Evolutionary conservation across 2,113 vertebrate genomes (phyloP).

Genomic region (Tupaia chinensis): DNA sequence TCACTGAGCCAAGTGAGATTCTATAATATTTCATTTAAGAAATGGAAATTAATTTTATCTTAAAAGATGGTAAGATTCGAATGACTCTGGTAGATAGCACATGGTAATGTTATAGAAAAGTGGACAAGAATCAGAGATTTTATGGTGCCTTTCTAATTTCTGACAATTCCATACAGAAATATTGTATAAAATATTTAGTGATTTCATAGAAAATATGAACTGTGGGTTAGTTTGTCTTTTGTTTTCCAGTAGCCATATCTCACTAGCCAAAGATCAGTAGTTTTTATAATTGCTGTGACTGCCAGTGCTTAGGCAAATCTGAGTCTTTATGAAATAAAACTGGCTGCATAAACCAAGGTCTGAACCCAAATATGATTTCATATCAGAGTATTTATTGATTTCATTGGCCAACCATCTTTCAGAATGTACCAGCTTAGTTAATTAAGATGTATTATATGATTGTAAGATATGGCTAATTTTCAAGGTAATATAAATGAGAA

Average conservation of each 20-base stretch:
- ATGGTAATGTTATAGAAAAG: conserved; percentile 9
- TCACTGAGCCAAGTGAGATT: conserved; percentile 41
- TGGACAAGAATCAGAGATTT: conserved; percentile 2
- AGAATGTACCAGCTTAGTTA: neutral
- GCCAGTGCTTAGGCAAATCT: neutral
- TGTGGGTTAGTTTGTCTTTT: neutral
- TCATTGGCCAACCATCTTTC: conserved; percentile 7
- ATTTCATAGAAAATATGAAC: conserved; percentile 17
- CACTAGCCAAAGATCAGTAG: neutral
- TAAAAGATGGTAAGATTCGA: conserved; percentile 44
- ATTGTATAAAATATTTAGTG: neutral
- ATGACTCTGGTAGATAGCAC: neutral
- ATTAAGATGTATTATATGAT: neutral
- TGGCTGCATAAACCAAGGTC: neutral
- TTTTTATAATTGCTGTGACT: neutral
- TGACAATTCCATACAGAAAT: conserved; percentile 26
- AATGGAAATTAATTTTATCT: conserved; percentile 39
- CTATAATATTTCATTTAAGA: conserved; percentile 49
- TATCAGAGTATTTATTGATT: neutral
- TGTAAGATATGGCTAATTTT: neutral
- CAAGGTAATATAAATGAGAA: conserved; percentile 32
- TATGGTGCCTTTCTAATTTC: neutral
- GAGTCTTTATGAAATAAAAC: neutral
- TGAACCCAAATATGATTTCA: neutral
- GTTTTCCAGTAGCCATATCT: neutral